Conservation (phyloP, 2,888 invertebrate species). For the Chaetogeoica ovagalla region DNA sequence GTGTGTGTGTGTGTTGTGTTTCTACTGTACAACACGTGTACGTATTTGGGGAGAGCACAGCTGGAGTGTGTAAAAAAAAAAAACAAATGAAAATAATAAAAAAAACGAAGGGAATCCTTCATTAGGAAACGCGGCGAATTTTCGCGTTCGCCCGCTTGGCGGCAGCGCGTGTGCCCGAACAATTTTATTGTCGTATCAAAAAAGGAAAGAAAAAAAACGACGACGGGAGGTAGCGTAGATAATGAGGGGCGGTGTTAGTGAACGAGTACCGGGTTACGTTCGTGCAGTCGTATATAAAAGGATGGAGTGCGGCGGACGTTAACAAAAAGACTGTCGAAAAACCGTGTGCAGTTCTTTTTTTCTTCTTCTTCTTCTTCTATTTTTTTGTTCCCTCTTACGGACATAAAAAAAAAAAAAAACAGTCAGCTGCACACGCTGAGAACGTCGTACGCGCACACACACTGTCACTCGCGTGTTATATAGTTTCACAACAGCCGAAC, state of each 20-base stretch:
- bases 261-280: neutral
- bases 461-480: slow-evolving; percentile 36
- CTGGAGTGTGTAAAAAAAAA: neutral
- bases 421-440: slow-evolving; percentile 47
- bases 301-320: slow-evolving; percentile 14
- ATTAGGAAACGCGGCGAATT: slow-evolving; percentile 16
- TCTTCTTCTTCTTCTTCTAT: no score
- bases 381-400: neutral
- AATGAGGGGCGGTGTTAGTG: no score
- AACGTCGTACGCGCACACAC: no score
- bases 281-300: slow-evolving; percentile 25
- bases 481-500: slow-evolving; percentile 12
- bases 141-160: slow-evolving; percentile 11
- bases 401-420: slow-evolving; percentile 43
- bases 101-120: neutral
- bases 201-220: neutral
- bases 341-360: slow-evolving; percentile 25
- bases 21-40: neutral
- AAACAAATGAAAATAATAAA: neutral
- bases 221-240: neutral
- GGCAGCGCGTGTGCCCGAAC: slow-evolving; percentile 16
- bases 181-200: slow-evolving; percentile 42
- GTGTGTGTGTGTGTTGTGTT: no score
- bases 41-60: neutral
- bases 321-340: slow-evolving; percentile 49